phyloP scores from a whole-genome alignment of 2,113 vertebrate genomes.

The Petroica traversi region DNA sequence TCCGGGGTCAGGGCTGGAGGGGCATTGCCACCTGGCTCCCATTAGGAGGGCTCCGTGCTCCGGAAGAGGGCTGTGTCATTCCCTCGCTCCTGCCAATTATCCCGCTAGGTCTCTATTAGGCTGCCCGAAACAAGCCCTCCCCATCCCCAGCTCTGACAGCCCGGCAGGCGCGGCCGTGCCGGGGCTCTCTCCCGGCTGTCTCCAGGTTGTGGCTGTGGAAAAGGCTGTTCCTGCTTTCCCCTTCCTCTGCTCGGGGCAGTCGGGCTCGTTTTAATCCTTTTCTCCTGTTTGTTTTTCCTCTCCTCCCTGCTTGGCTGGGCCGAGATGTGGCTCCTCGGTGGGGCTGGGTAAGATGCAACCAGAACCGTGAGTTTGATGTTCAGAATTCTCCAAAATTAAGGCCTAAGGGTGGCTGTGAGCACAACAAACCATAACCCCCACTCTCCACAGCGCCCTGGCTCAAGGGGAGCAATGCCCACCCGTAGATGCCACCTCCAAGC shows the following conservation, averaged over 20 bases:
- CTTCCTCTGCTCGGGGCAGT: not conserved
- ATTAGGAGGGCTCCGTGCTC: conserved; percentile 29
- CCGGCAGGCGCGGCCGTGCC: not conserved
- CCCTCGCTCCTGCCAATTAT: conserved; percentile 25
- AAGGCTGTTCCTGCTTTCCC: accelerated
- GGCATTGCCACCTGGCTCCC: conserved; percentile 57
- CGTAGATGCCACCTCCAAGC: not conserved
- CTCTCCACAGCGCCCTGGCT: accelerated
- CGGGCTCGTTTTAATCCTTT: accelerated
- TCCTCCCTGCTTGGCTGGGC: not conserved
- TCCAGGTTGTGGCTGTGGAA: not conserved
- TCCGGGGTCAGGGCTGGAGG: not conserved
- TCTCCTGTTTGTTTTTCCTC: accelerated
- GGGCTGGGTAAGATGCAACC: not conserved
- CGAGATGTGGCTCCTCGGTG: accelerated
- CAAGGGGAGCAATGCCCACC: accelerated
- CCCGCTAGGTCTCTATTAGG: conserved; percentile 2
- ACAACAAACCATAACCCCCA: accelerated
- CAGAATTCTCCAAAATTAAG: not conserved
- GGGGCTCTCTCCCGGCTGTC: not conserved
- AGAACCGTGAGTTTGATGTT: accelerated
- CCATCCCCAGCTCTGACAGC: not conserved
- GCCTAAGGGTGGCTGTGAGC: not conserved
- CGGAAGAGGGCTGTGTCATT: not conserved
- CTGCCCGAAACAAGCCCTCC: not conserved